Base-by-base conservation (phyloP, 2,797 vertebrate genomes). In the Sebastes trivittatus region DNA sequence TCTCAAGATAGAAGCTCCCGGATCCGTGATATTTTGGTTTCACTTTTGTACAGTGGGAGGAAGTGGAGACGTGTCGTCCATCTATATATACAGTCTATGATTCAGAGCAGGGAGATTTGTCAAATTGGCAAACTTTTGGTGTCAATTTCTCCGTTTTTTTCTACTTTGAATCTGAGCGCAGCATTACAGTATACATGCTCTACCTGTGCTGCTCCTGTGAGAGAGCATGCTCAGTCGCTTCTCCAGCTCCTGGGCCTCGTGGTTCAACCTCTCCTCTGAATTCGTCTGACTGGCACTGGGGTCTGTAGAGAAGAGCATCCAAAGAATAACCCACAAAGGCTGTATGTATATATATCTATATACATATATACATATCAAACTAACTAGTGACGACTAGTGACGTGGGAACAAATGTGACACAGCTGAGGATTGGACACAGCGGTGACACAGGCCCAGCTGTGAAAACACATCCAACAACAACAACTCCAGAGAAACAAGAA, bases 181-280 rank as follows among this genome's bases (percentile, higher is more conserved):
- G 14, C 6, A 4, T 36, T 2, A 23, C 10, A 30, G 29, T 16
- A 2, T 42, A 14, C 7, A 6, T 22, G 11, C n/a, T 70, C 46
- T 49, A 99, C 98, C 98, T 97, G 96, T 96, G 86, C 97, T 96
- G 38, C 95, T 96, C 36, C 93, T 88, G 77, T 97, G 97, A 10
- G 97, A 97, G 1, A 98, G 96, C 80, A 97, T 92, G 89, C 98
- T 98, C 71, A 99, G 96, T 4, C 97, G 94, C 73, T 97, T 98
- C 93, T 98, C 97, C 92, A 99, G 93, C 58, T 98, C 97, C 85
- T 97, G 94, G 25, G 97, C 93, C 87, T 98, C 98, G 5, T 97
- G 96, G 83, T 97, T 95, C 87, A 96, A 85, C 25, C 95, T 96
- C 84, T 97, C 97, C 90, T 98, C 97, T 18, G 89, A 89, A 61